These are phyloP conservation scores for Pilophorus perplexus DNA, from an alignment of 2,888 invertebrate species.

Conservation along the genomic window DNA sequence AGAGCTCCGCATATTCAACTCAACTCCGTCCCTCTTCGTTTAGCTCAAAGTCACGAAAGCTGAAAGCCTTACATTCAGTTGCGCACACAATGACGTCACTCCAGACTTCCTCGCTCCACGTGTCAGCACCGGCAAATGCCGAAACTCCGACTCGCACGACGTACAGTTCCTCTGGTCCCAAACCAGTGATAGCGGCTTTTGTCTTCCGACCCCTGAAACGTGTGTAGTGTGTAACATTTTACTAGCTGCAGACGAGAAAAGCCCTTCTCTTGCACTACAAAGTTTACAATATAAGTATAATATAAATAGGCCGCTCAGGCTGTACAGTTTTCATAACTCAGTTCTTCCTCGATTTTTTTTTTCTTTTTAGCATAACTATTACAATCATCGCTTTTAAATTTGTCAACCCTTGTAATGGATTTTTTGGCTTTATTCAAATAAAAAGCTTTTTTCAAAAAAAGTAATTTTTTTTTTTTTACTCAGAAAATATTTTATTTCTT, in stretches of 20 bases:
- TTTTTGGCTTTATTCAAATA: no score
- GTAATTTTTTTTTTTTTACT: no score
- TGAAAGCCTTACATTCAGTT: constrained; percentile 43
- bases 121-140: neutral
- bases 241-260: neutral
- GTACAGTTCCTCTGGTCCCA: constrained; percentile 43
- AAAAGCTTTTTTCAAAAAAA: no score
- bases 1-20: no score
- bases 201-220: constrained; percentile 40
- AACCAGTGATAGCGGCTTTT: constrained; percentile 32
- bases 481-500: no score
- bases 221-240: neutral
- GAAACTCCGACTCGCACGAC: constrained; percentile 40
- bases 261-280: neutral
- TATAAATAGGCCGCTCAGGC: no score
- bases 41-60: no score
- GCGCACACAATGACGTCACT: constrained; percentile 40
- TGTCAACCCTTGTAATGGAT: no score
- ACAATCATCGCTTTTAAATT: neutral
- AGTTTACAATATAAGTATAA: no score
- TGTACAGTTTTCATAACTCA: neutral
- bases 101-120: constrained; percentile 36
- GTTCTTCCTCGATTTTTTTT: neutral
- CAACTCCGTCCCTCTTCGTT: no score
- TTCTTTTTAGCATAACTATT: neutral